phyloP scores from a whole-genome alignment of 2,113 vertebrate species.

The Catagonus wagneri region DNA sequence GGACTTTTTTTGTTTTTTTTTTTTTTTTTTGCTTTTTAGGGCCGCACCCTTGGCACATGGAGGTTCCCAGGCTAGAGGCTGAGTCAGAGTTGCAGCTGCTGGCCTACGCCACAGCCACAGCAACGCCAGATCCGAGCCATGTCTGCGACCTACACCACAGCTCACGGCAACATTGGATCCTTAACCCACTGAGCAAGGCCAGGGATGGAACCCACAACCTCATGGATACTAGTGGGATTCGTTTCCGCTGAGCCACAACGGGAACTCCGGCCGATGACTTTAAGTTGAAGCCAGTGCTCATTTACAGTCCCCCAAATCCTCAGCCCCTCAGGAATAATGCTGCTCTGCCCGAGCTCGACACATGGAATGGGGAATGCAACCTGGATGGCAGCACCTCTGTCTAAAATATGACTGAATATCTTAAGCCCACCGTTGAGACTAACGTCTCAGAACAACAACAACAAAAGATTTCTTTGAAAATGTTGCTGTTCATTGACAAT shows the following conservation, averaged over 20 bases:
- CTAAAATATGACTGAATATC: background rate
- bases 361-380: background rate
- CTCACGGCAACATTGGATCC: too few species aligned
- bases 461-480: background rate
- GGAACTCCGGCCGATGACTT: background rate
- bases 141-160: too few species aligned
- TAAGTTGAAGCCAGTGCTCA: background rate
- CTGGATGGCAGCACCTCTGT: background rate
- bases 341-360: background rate
- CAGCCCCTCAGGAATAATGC: background rate
- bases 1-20: background rate
- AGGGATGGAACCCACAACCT: too few species aligned
- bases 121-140: too few species aligned
- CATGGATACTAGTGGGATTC: too few species aligned
- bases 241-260: too few species aligned
- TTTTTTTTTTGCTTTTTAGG: too few species aligned
- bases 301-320: background rate
- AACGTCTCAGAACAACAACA: background rate
- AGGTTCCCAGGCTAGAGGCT: too few species aligned
- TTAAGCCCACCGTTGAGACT: background rate
- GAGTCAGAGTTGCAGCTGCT: too few species aligned
- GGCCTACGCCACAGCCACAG: too few species aligned
- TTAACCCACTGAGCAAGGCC: too few species aligned
- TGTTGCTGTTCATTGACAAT: background rate
- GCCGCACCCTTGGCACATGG: too few species aligned